Base-by-base conservation (phyloP, 2,797 vertebrate genomes). In the Acropternis orthonyx region DNA sequence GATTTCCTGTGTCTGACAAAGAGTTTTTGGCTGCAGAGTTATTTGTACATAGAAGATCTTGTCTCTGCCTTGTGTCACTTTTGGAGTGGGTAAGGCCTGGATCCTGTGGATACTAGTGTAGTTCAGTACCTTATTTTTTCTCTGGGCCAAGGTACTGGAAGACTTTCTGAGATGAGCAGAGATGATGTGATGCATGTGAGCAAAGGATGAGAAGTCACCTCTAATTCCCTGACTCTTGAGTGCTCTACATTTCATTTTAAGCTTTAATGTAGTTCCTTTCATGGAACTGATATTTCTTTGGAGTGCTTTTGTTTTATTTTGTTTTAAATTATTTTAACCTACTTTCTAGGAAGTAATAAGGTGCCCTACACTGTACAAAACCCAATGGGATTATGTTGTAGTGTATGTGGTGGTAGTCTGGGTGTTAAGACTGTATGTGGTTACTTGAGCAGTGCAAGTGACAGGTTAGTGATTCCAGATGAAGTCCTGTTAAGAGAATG, bases 311-410 rank as follows among this genome's bases (percentile, higher is more conserved):
- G 2, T 27, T 24, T 20, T n/a, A 27, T 8, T 26, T 65, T n/a
- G 21, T n/a, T 17, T 3, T 5, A 9, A 23, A 9, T 51, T 43
- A 21, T 81, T 74, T 52, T 46, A 56, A 72, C 3, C 22, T 18
- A 9, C 48, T 76, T 76, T 7, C 17, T 66, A 62, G 67, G 24
- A 49, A 46, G 32, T 19, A 39, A 19, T 76, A 14, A 52, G 7
- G 16, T 78, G 20, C 18, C 77, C 23, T 48, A 8, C 56, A 7
- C 6, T 46, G 1, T 5, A 21, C 19, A 26, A 75, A 37, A 6
- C 2, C 10, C 19, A 46, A 0, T 1, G 7, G 27, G 17, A 41
- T 73, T 17, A 48, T 52, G 34, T 67, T 63, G 22, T 21, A 0
- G 2, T 34, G 2, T 39, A 2, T 61, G 11, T 59, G 32, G 26